Percentiles rank a stretch among this genome's conserved stretches.
Conservation (phyloP, 2,888 invertebrate genomes). For the Tortrix viridana region DNA sequence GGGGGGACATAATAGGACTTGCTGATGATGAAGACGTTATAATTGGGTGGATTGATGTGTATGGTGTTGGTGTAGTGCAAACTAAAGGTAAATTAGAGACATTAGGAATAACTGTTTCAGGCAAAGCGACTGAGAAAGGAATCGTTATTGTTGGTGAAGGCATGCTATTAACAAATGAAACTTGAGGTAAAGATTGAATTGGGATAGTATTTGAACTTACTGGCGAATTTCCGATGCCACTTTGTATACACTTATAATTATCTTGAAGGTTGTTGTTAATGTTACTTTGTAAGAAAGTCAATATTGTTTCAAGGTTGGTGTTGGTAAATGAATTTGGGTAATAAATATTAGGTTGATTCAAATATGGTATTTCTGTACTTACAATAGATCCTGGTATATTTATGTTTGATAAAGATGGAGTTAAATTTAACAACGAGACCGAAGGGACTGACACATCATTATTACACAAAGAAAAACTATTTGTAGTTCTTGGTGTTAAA, state of each 20-base stretch:
- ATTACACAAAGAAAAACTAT: constrained; percentile 7
- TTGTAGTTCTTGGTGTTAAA: not conserved
- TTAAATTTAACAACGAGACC: constrained; percentile 2
- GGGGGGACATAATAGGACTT: constrained; percentile 3
- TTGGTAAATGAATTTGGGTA: constrained; percentile 6
- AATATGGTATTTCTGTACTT: not conserved
- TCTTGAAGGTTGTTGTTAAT: not conserved
- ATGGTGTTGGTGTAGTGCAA: constrained; percentile 3
- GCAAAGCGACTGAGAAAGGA: constrained; percentile 4
- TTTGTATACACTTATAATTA: not conserved
- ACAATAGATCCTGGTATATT: not conserved
- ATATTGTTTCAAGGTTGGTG: constrained; percentile 14
- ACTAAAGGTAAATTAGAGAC: constrained; percentile 23
- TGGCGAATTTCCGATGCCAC: not conserved
- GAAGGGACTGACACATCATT: constrained; percentile 1
- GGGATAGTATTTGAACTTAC: constrained; percentile 3
- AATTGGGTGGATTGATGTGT: constrained; percentile 9
- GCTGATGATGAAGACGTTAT: not conserved
- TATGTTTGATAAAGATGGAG: constrained; percentile 11
- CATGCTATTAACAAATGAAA: constrained; percentile 15
- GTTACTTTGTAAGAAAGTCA: not conserved
- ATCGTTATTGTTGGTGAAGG: constrained; percentile 15
- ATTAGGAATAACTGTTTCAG: constrained; percentile 3
- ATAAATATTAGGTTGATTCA: constrained; percentile 3
- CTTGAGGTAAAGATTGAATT: constrained; percentile 20